These are phyloP conservation scores for Fabriciana adippe DNA, from an alignment of 2,888 invertebrate genomes.

Conservation along the genomic window DNA sequence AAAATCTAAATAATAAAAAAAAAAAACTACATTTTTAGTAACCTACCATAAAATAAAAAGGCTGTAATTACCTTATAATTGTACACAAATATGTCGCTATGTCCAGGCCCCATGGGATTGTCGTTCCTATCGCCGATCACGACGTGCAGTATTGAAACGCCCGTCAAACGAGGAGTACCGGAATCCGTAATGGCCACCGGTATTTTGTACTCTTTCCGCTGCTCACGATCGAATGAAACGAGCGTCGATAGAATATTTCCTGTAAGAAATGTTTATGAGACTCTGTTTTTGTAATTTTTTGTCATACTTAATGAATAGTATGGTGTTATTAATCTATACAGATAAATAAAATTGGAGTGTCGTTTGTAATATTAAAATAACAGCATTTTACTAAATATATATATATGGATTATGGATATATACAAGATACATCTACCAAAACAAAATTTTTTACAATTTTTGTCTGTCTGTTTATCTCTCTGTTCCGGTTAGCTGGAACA, in stretches of 20 bases:
- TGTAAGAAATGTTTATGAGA: conserved; percentile 42
- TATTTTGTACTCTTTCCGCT: conserved; percentile 92
- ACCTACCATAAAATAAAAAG: conserved; percentile 9
- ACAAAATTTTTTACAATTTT: too few species aligned
- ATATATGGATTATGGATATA: too few species aligned
- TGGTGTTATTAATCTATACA: too few species aligned
- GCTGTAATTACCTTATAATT: conserved; percentile 88
- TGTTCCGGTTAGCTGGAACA: too few species aligned
- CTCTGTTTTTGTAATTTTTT: too few species aligned
- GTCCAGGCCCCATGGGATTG: conserved; percentile 93
- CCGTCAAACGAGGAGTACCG: conserved; percentile 87
- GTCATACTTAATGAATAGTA: too few species aligned
- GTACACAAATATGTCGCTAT: conserved; percentile 95
- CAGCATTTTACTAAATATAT: too few species aligned
- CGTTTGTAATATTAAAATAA: too few species aligned
- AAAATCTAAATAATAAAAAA: too few species aligned
- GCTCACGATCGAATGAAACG: conserved; percentile 92
- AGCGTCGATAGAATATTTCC: conserved; percentile 87
- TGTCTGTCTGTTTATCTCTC: too few species aligned
- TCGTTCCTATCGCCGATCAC: conserved; percentile 98
- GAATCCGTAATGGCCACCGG: conserved; percentile 95
- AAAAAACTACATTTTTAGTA: background rate
- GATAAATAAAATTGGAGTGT: too few species aligned
- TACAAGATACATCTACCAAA: too few species aligned
- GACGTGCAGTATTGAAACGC: conserved; percentile 91